These are phyloP conservation scores for Ectemnius continuus DNA, from an alignment of 2,888 invertebrate species.

Conservation along the genomic window DNA sequence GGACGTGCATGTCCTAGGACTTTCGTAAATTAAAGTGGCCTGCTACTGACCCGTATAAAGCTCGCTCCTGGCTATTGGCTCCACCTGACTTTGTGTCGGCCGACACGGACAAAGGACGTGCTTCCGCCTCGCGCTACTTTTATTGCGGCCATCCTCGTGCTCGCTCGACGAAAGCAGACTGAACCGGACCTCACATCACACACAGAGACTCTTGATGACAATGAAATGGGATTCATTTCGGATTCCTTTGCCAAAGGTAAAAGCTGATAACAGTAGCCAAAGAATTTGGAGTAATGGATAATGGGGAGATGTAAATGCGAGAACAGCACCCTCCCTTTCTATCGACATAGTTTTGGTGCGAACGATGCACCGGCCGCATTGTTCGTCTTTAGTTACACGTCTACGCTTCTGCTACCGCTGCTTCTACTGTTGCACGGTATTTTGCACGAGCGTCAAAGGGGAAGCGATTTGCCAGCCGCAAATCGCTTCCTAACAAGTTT, in stretches of 20 bases:
- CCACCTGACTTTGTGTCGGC: constrained; percentile 32
- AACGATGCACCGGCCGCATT: constrained; percentile 53
- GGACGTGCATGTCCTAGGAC: constrained; percentile 54
- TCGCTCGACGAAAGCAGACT: neutral
- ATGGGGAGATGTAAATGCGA: constrained; percentile 20
- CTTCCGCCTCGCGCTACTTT: constrained; percentile 41
- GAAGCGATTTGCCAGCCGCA: constrained; percentile 45
- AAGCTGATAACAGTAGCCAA: constrained; percentile 13
- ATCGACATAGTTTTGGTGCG: constrained; percentile 55
- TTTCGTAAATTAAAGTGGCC: constrained; percentile 60
- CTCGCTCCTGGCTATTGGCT: constrained; percentile 23
- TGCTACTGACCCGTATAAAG: constrained; percentile 32
- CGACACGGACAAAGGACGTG: constrained; percentile 37
- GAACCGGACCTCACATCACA: too few relatives aligned
- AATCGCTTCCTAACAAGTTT: constrained; percentile 65
- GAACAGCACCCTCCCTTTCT: constrained; percentile 34
- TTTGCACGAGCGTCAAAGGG: constrained; percentile 25
- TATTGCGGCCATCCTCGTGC: constrained; percentile 12
- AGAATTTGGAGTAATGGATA: constrained; percentile 29
- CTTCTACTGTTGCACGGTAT: constrained; percentile 19
- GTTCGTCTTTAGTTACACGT: constrained; percentile 59
- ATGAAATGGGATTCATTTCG: too few relatives aligned
- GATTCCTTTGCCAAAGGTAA: constrained; percentile 12
- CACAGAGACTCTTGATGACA: too few relatives aligned
- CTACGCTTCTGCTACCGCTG: constrained; percentile 9